Conservation (phyloP, 2,797 vertebrate species). For the Lithobates sylvaticus region DNA sequence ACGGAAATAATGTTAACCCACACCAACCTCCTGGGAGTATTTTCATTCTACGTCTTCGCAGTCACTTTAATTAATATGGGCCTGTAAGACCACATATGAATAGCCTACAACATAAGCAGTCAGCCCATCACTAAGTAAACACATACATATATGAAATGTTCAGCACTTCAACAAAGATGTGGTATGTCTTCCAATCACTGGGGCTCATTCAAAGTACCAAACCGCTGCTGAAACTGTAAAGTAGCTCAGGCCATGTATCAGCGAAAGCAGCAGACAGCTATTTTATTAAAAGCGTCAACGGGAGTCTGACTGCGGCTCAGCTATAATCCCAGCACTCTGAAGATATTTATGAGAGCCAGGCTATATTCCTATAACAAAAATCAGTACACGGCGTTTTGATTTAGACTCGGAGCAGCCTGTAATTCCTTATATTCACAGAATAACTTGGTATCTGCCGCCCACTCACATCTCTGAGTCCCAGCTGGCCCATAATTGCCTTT, state of each 20-base stretch:
- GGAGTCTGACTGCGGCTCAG: not conserved
- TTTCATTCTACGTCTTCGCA: not conserved
- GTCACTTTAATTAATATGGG: no score
- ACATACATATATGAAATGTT: not conserved
- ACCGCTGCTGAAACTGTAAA: not conserved
- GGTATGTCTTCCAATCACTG: not conserved
- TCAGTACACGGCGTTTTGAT: slow-evolving; percentile 20
- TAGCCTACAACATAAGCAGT: not conserved
- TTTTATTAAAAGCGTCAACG: not conserved
- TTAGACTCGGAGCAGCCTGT: slow-evolving; percentile 16
- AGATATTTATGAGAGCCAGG: slow-evolving; percentile 33
- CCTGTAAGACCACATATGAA: not conserved
- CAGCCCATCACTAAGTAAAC: not conserved
- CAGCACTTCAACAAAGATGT: not conserved
- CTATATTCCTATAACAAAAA: slow-evolving; percentile 18
- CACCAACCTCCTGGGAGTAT: not conserved
- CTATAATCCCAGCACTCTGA: slow-evolving; percentile 28
- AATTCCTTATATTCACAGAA: slow-evolving; percentile 22
- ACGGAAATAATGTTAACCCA: not conserved
- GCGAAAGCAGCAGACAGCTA: not conserved
- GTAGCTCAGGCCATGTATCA: not conserved
- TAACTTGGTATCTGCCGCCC: slow-evolving; percentile 37
- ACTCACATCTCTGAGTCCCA: slow-evolving; percentile 64
- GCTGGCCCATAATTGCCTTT: slow-evolving; percentile 65
- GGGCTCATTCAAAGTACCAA: not conserved